A percentile compares a stretch with the other conserved stretches of the same genome.
Conservation (phyloP, 2,797 vertebrate genomes). For the Pachyuromys duprasi region DNA sequence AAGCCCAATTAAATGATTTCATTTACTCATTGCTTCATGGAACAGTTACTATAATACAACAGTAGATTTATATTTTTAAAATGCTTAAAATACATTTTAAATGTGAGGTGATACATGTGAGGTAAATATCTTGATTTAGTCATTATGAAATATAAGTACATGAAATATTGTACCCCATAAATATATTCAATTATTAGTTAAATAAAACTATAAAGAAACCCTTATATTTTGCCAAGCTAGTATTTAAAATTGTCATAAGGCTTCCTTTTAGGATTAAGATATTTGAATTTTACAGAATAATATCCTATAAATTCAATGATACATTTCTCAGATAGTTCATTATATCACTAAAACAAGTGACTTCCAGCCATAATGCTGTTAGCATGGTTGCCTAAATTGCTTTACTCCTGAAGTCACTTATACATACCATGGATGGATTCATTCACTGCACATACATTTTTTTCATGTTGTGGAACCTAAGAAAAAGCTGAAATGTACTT, state of each 20-base stretch:
- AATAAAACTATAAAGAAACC: conserved; percentile 21
- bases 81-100: not conserved
- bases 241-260: not conserved
- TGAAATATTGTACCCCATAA: not conserved
- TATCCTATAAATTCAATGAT: not conserved
- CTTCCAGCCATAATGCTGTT: not conserved
- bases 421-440: not conserved
- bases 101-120: not conserved
- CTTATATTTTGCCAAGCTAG: not conserved
- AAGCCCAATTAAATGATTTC: not conserved
- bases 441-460: conserved; percentile 1
- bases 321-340: not conserved
- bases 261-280: not conserved
- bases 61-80: not conserved
- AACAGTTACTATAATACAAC: not conserved
- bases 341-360: not conserved
- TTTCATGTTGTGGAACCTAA: not conserved
- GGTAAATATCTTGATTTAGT: not conserved
- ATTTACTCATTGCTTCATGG: not conserved
- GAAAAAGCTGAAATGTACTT: not conserved
- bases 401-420: not conserved
- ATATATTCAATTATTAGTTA: not conserved
- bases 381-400: not conserved
- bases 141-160: not conserved
- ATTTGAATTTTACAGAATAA: conserved; percentile 50